Base-by-base conservation (phyloP, 2,797 vertebrate species). In the Notolepis coatsorum region DNA sequence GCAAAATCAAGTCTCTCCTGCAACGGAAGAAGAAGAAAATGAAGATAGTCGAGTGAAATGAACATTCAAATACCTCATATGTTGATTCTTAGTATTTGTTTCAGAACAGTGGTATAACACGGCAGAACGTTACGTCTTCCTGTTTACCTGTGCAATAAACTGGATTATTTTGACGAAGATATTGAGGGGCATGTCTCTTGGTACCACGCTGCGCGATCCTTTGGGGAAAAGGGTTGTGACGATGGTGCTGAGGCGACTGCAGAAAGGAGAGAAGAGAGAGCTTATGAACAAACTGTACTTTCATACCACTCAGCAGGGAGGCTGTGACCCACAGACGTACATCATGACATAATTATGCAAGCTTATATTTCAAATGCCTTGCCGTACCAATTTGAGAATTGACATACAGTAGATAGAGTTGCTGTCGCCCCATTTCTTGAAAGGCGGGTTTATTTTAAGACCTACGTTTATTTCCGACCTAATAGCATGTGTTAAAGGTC, bases 151-250 rank as follows among this genome's bases (percentile, higher is more conserved):
- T 76, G 96, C 97, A 79, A 99, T 98, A 87, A 99, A 99, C 86
- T 99, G 97, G 84, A 99, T 98, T 76, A 99, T 99, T 88, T 99
- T 99, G 80, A 99, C 97, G 66, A 99, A 99, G 85, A 99, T 99
- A 71, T 99, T 99, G 37, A 99, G 95, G 28, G 97, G 97, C 96
- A 97, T 99, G 78, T 99, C 97, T 85, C 97, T 94, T 13, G 97
- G 97, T 8, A 98, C 95, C 68, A 99, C 97, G 42, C 96, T 96
- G 35, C 97, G 95, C 54, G 97, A 99, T 60, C 97, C 97, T 92
- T 98, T 99, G 35, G 97, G 97, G 89, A 99, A 98, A 77, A 99
- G 95, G 1, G 95, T 99, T 75, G 95, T 94, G 61, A 98, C 87
- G 68, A 99, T 96, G 79, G 94, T 95, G 89, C 90, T 97, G 82